Conservation (phyloP, 2,888 invertebrate species). For the Pycnomerus fuliginosus region DNA sequence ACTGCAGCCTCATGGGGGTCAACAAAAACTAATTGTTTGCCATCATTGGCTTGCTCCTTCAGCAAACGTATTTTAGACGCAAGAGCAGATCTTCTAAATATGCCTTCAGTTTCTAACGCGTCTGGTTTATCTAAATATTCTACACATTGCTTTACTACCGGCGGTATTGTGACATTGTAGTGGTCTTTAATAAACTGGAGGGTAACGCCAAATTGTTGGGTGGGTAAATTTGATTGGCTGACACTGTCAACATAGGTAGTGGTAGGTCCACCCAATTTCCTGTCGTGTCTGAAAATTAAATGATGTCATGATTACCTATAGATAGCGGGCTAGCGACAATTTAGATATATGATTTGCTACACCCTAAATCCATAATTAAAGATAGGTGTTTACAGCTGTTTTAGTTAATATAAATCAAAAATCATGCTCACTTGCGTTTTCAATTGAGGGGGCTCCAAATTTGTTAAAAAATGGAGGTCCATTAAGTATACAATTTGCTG, state of each 20-base stretch:
- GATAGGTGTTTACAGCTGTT: too few species aligned
- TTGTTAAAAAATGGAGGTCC: too few species aligned
- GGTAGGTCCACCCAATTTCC: constrained; percentile 58
- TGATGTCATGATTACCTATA: too few species aligned
- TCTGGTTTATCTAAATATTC: constrained; percentile 88
- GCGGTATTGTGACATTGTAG: constrained; percentile 85
- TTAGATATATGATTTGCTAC: too few species aligned
- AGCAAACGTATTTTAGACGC: constrained; percentile 79
- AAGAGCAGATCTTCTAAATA: constrained; percentile 92
- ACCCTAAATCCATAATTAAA: too few species aligned
- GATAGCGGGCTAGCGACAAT: too few species aligned
- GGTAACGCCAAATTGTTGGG: constrained; percentile 95
- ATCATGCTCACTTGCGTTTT: too few species aligned
- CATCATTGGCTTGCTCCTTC: constrained; percentile 83
- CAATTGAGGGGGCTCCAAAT: too few species aligned
- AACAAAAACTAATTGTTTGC: constrained; percentile 76
- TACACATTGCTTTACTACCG: constrained; percentile 87
- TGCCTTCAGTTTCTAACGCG: constrained; percentile 91
- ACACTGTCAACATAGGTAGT: constrained; percentile 26
- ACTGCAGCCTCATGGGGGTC: constrained; percentile 94
- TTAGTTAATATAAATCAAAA: too few species aligned
- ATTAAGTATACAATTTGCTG: too few species aligned
- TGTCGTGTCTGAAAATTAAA: constrained; percentile 67
- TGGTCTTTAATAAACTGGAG: constrained; percentile 88
- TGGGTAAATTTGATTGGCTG: constrained; percentile 50